Percentiles rank a stretch among this genome's conserved stretches.
Evolutionary conservation across 1,140 invertebrate species (phyloP).

Genomic region (Trachymyrmex cornetzi): DNA sequence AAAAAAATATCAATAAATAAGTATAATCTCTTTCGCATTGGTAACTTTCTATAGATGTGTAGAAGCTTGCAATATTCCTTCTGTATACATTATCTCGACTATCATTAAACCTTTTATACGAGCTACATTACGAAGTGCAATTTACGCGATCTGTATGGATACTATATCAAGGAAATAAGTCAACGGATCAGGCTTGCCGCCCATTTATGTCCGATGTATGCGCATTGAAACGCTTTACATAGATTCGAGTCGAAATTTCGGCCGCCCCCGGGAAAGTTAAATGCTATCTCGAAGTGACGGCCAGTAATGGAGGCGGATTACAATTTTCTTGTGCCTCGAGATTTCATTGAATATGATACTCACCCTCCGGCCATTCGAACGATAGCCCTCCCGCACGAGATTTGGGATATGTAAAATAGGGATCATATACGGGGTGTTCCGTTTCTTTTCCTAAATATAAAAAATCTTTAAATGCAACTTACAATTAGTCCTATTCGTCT

Average conservation of each 20-base stretch:
- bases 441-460: not conserved
- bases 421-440: constrained; percentile 11
- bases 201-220: constrained; percentile 2
- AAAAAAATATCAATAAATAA: constrained; percentile 19
- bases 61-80: not conserved
- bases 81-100: not conserved
- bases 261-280: constrained; percentile 10
- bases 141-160: constrained; percentile 11
- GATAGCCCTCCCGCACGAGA: not conserved
- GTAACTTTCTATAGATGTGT: not conserved
- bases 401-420: constrained; percentile 24
- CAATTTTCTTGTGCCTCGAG: constrained; percentile 41
- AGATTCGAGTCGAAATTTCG: constrained; percentile 29
- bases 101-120: not conserved
- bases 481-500: not conserved
- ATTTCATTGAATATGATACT: constrained; percentile 51
- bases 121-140: not conserved
- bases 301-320: constrained; percentile 24
- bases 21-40: not conserved
- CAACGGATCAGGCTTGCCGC: not conserved
- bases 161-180: constrained; percentile 20
- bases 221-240: constrained; percentile 31
- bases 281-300: constrained; percentile 10
- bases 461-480: not conserved
- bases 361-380: constrained; percentile 36